These are phyloP conservation scores for Notolabrus celidotus DNA, from an alignment of 2,797 vertebrate genomes.

Conservation along the genomic window DNA sequence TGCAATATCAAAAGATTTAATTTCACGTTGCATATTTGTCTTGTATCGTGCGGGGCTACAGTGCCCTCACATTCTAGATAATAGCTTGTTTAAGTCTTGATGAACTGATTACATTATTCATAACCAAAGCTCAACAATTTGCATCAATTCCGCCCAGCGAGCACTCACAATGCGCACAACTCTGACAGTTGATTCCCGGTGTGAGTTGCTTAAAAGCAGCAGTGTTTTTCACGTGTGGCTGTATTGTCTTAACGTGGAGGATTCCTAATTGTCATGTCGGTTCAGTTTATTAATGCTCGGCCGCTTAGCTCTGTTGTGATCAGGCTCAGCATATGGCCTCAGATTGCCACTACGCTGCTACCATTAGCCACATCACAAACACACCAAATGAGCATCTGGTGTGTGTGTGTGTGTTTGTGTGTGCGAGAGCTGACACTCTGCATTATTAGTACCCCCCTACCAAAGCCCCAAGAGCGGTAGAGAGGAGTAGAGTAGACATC, in stretches of 20 bases:
- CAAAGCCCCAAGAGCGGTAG: constrained; percentile 47
- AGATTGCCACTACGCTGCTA: constrained; percentile 58
- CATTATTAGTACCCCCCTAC: constrained; percentile 59
- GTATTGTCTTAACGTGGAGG: constrained; percentile 33
- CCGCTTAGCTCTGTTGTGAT: constrained; percentile 67
- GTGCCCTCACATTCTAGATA: not conserved
- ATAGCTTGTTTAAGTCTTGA: constrained; percentile 13
- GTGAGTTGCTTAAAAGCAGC: constrained; percentile 30
- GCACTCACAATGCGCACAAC: constrained; percentile 8
- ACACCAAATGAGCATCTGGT: constrained; percentile 71
- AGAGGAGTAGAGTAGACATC: constrained; percentile 52
- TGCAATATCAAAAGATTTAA: too few species aligned
- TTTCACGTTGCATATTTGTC: too few species aligned
- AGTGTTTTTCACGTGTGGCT: constrained; percentile 25
- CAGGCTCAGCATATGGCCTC: constrained; percentile 76
- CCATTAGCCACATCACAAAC: constrained; percentile 73
- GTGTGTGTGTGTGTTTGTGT: constrained; percentile 28
- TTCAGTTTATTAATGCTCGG: constrained; percentile 69
- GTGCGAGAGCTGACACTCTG: constrained; percentile 55
- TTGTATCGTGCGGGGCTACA: too few species aligned
- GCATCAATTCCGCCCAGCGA: constrained; percentile 36
- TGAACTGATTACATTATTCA: constrained; percentile 14
- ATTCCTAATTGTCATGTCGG: constrained; percentile 69
- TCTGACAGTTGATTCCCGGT: constrained; percentile 26
- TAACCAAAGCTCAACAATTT: constrained; percentile 36